A percentile compares a stretch with the other conserved stretches of the same genome.
Conservation (phyloP, 2,888 invertebrate genomes). For the Dryomyza anilis region DNA sequence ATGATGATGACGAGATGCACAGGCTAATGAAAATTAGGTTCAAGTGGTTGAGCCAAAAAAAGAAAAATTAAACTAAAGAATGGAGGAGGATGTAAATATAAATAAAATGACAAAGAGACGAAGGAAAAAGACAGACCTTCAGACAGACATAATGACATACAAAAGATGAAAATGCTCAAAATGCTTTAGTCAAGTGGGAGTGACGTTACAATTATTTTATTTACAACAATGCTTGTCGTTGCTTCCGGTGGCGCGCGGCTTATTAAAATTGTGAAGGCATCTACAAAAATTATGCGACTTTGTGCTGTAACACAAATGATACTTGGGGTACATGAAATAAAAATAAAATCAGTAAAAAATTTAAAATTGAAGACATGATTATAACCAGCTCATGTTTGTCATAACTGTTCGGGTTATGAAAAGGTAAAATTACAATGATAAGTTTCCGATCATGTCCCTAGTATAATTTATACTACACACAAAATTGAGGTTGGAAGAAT, state of each 20-base stretch:
- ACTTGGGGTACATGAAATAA: no score
- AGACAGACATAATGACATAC: not conserved
- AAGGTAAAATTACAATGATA: not conserved
- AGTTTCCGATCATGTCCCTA: no score
- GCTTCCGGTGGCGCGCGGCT: conserved; percentile 20
- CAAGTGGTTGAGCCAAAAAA: not conserved
- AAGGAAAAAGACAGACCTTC: not conserved
- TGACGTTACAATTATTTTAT: conserved; percentile 4
- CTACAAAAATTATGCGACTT: no score
- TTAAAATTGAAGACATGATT: not conserved
- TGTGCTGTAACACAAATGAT: no score
- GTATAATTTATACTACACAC: no score
- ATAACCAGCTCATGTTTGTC: no score
- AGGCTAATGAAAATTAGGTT: conserved; percentile 17
- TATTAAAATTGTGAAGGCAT: conserved; percentile 1
- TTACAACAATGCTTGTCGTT: conserved; percentile 14
- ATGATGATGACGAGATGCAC: conserved; percentile 2
- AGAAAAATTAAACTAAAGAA: not conserved
- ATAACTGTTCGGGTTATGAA: no score
- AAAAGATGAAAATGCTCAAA: not conserved
- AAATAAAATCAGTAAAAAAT: not conserved
- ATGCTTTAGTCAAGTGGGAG: not conserved
- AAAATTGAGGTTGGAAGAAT: no score
- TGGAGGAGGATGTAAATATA: no score
- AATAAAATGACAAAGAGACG: not conserved